Evolutionary conservation across 2,113 vertebrate genomes (phyloP), one percentile per base, ranked within the genome.

Genomic region (Indicator indicator): DNA sequence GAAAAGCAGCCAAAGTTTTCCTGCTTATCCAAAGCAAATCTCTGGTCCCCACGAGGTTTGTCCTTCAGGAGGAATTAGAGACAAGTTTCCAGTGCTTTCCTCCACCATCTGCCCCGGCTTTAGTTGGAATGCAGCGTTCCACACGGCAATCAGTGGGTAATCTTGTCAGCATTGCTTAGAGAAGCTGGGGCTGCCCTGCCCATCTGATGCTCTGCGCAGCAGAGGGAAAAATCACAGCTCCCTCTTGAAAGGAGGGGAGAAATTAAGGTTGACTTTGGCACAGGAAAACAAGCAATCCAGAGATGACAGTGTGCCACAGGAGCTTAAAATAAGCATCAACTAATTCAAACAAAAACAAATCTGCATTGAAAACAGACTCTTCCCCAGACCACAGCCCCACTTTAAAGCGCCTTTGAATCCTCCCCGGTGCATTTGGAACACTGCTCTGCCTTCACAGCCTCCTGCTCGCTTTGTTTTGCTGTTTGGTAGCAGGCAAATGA

Each of bases 281-380:
- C 83, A 88, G 84, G 94, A 93, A 97, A 93, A 90, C 86, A 94
- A 91, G 92, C 90, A 80, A 93, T 90, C 74, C 91, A 12, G 90
- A 93, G 79, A 95, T 83, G 92, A 96, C 95, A 94, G 79, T 16
- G 87, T 83, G 77, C 83, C 90, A 95, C 62, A 55, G 75, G 77
- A 92, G 94, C 90, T 93, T 97, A 93, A 95, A 96, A 96, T 85
- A 94, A 96, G 95, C 96, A 93, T 91, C 87, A 93, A 88, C 89
- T 92, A 92, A 95, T 95, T 95, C 90, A 87, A 96, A 96, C 88
- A 88, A 81, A 94, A 89, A 90, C 93, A 95, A 96, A 96, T 94
- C 76, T 74, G 82, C 94, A 84, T 86, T 77, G 90, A 89, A 94
- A 96, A 91, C 81, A 96, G 93, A 33, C 83, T 56, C 81, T 92